Conservation (phyloP, 2,113 vertebrate species). For the Microcebus ravelobensis region DNA sequence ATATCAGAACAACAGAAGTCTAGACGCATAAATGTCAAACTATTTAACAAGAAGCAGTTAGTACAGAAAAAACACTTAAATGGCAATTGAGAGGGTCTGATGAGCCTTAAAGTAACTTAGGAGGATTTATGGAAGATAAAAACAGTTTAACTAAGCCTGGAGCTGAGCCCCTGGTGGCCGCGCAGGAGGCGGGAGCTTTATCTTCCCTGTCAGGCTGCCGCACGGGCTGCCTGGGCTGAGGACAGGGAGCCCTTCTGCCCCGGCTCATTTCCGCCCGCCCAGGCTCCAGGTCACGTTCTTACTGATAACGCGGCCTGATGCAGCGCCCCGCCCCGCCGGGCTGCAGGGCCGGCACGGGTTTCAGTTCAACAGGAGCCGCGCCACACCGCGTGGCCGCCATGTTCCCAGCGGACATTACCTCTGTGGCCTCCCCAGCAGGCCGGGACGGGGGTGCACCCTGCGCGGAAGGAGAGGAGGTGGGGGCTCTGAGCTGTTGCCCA, state of each 20-base stretch:
- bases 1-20: conserved; percentile 86
- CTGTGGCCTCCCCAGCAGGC: accelerated
- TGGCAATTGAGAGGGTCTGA: conserved; percentile 90
- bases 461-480: accelerated
- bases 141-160: conserved; percentile 89
- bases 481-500: accelerated
- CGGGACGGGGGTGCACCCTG: accelerated
- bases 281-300: conserved; percentile 38
- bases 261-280: conserved; percentile 74
- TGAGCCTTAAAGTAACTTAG: conserved; percentile 91
- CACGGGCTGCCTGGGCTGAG: conserved; percentile 78
- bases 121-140: conserved; percentile 89
- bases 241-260: conserved; percentile 78
- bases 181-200: conserved; percentile 84
- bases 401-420: accelerated
- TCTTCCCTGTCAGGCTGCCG: conserved; percentile 86
- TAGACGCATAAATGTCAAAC: conserved; percentile 89
- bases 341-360: accelerated
- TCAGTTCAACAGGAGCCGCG: accelerated
- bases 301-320: accelerated
- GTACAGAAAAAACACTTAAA: conserved; percentile 91
- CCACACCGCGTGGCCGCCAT: accelerated
- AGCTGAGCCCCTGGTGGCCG: conserved; percentile 87
- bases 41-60: conserved; percentile 88
- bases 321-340: accelerated